Evolutionary conservation across 1,140 invertebrate genomes (phyloP), one percentile per base, ranked within the genome.

Genomic region (Drosophila paulistorum): DNA sequence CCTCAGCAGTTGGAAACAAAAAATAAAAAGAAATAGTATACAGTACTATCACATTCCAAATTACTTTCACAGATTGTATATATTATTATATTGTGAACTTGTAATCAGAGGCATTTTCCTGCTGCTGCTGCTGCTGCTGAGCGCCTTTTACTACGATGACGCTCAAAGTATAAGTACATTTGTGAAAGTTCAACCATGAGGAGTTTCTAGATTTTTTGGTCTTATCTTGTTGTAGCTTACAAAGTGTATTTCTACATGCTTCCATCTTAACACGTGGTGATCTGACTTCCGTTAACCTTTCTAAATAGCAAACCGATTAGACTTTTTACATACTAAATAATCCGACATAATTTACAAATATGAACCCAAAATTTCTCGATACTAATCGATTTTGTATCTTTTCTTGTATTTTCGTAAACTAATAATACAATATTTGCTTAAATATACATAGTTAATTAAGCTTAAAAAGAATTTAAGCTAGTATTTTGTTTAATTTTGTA

Each of bases 21-120:
- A 61, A 85, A 84, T 58, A 74, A 75, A 61, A 61, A 60, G 9
- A 74, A 75, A 63, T 59, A 33, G 35, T 37, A 7, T 17, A 59
- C 17, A 37, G 14, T 9, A 57, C 45, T 48, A 51, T 51, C 45
- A 51, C 45, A 51, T 51, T 51, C 45, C 45, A 23, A 51, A 17
- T 51, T 5, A 23, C 20, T 51, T 11, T 20, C 20, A 10, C 17
- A 23, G 45, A 48, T 1, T 17, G 45, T 48, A 9, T 10, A 23
- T 51, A 23, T 51, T 51, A 23, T 51, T 51, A 23, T 23, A 1
- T 11, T 10, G 17, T 23, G 1, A 1, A 11, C 7, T 4, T 10
- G 17, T 13, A 39, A 39, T 13, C 35, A 10, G 26, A 26, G 30
- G 45, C 45, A 20, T 48, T 48, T 48, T n/a, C n/a, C n/a, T 30